Conservation (phyloP, 2,797 vertebrate genomes). For the Dermochelys coriacea region DNA sequence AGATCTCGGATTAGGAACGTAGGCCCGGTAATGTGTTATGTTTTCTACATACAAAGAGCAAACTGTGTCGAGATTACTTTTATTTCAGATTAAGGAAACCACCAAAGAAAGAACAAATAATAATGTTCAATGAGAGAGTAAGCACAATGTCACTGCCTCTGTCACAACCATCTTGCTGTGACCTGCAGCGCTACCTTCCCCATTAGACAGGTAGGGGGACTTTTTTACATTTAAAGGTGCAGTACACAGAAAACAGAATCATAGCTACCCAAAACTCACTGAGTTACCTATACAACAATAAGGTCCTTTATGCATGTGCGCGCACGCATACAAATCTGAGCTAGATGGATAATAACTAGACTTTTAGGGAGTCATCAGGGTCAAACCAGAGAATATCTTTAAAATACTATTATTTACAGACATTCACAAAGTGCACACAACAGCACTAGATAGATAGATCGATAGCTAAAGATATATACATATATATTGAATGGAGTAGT, state of each 20-base stretch:
- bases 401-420: slow-evolving; percentile 8
- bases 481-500: slow-evolving; percentile 10
- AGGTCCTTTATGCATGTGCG: background rate
- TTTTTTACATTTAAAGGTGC: background rate
- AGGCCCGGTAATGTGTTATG: background rate
- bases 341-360: background rate
- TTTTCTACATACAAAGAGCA: slow-evolving; percentile 1
- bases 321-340: background rate
- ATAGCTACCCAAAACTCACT: background rate
- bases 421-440: background rate
- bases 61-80: background rate
- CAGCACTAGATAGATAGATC: background rate
- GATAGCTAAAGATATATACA: background rate
- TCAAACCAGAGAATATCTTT: background rate
- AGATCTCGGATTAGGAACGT: background rate
- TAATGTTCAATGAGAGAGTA: slow-evolving; percentile 17
- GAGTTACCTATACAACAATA: background rate
- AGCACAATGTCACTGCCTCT: background rate
- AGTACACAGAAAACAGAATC: background rate
- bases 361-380: slow-evolving; percentile 21
- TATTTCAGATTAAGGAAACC: slow-evolving; percentile 60
- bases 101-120: slow-evolving; percentile 49
- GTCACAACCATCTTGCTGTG: background rate
- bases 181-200: background rate
- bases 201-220: background rate